phyloP scores from a whole-genome alignment of 2,797 vertebrate genomes.

The Pseudochaenichthys georgianus region DNA sequence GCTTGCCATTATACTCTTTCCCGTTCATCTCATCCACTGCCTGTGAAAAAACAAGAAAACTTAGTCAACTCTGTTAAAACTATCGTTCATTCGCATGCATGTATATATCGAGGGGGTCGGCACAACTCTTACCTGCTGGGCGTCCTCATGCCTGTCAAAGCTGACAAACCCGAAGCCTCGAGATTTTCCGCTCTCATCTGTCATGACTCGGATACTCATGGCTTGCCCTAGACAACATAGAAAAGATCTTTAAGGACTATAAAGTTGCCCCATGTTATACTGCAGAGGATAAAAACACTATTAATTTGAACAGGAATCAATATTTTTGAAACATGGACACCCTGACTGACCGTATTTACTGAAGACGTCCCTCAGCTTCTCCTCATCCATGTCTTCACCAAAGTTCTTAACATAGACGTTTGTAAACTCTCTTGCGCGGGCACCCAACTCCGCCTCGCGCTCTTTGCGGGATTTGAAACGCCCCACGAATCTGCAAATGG shows the following conservation, averaged over 20 bases:
- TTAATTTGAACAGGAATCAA: neutral
- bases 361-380: constrained; percentile 95
- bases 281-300: neutral
- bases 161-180: constrained; percentile 98
- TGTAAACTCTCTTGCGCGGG: constrained; percentile 96
- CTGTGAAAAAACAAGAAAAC: constrained; percentile 69
- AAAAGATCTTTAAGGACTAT: neutral
- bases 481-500: constrained; percentile 90
- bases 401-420: constrained; percentile 99
- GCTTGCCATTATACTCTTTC: constrained; percentile 95
- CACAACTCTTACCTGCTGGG: constrained; percentile 89
- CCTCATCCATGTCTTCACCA: constrained; percentile 98
- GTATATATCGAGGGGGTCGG: neutral
- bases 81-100: accelerated
- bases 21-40: constrained; percentile 99
- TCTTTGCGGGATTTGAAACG: constrained; percentile 99
- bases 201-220: constrained; percentile 98
- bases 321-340: neutral
- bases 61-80: neutral
- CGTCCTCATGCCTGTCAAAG: constrained; percentile 97
- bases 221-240: constrained; percentile 86
- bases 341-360: constrained; percentile 90
- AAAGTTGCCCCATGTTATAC: neutral
- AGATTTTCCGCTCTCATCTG: constrained; percentile 93
- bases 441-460: constrained; percentile 95